These are phyloP conservation scores for Lydus trimaculatus DNA, from an alignment of 2,888 invertebrate species.

Conservation along the genomic window DNA sequence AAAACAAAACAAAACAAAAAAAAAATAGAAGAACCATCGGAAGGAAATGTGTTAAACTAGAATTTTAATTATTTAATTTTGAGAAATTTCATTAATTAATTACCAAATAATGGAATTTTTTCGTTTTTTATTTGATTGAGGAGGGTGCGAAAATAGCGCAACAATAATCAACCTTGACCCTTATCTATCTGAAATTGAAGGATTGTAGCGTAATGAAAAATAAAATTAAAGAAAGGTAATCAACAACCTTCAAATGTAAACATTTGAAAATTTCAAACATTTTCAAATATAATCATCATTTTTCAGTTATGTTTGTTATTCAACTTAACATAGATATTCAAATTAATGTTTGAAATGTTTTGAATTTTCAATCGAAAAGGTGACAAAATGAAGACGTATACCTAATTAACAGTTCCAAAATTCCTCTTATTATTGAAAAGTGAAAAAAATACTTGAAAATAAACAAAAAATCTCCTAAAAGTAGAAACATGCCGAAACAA, in stretches of 20 bases:
- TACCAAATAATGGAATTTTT: background rate
- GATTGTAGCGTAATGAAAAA: background rate
- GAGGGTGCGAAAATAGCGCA: constrained; percentile 1
- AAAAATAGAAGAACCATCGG: background rate
- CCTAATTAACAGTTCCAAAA: background rate
- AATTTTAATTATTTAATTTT: background rate
- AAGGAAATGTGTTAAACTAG: background rate
- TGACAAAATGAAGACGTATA: background rate
- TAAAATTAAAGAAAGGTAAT: background rate
- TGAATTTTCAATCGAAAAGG: background rate
- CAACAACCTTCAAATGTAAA: background rate
- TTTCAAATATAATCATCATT: background rate
- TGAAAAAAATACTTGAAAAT: background rate
- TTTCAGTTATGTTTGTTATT: background rate
- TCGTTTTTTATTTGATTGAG: background rate
- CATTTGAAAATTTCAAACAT: background rate
- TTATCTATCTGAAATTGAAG: background rate
- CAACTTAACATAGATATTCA: background rate
- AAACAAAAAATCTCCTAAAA: background rate
- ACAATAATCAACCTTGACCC: background rate
- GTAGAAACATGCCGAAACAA: background rate
- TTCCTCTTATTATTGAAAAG: background rate
- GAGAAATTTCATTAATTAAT: background rate
- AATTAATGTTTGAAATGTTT: background rate
- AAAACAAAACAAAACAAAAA: background rate